Conservation (phyloP, 2,797 vertebrate genomes). For the Hydrophis major region DNA sequence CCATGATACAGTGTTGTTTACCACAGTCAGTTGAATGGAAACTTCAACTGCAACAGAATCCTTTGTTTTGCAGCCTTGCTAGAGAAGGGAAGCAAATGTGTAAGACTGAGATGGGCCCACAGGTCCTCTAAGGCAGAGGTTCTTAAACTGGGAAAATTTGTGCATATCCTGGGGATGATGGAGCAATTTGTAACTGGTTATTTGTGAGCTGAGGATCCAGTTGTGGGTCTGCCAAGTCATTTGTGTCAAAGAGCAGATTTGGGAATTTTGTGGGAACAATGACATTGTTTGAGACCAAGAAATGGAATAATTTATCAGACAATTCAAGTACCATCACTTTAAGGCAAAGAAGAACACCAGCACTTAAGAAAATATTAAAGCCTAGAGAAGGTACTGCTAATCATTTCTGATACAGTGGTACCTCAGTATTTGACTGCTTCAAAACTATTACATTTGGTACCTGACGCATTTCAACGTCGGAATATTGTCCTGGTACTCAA, state of each 20-base stretch:
- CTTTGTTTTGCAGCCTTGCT: not conserved
- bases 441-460: not conserved
- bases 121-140: not conserved
- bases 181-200: not conserved
- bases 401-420: not conserved
- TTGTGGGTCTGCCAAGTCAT: not conserved
- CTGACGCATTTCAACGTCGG: not conserved
- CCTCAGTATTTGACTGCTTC: not conserved
- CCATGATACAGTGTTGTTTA: not conserved
- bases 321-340: not conserved
- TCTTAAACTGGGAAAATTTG: not conserved
- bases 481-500: not conserved
- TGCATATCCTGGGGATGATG: not conserved
- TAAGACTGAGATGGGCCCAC: not conserved
- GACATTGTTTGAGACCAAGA: not conserved
- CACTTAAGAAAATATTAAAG: not conserved
- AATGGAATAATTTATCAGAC: not conserved
- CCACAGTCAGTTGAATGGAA: not conserved
- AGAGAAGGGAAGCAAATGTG: not conserved
- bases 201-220: not conserved
- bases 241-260: not conserved
- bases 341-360: not conserved
- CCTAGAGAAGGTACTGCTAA: not conserved
- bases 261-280: not conserved
- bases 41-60: not conserved